Evolutionary conservation across 2,797 vertebrate genomes (phyloP).

Genomic region (Limosa lapponica): DNA sequence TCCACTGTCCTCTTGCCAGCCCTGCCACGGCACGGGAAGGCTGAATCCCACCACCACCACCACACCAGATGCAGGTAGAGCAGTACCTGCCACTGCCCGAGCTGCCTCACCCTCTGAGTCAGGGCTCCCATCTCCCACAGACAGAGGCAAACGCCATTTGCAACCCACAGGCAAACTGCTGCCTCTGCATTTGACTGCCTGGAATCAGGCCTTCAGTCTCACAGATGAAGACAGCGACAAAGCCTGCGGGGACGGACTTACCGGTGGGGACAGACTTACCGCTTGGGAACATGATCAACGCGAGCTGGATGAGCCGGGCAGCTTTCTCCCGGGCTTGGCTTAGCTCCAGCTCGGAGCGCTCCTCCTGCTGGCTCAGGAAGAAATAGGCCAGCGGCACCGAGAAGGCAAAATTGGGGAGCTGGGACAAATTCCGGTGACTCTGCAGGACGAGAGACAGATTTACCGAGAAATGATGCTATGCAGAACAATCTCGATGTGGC

Average conservation of each 20-base stretch:
- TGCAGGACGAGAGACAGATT: slow-evolving; percentile 48
- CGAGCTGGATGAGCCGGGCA: slow-evolving; percentile 83
- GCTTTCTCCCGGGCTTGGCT: slow-evolving; percentile 76
- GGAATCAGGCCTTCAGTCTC: not conserved
- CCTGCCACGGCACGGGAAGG: accelerated
- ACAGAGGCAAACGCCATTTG: not conserved
- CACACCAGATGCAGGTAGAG: not conserved
- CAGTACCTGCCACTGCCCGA: not conserved
- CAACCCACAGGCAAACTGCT: not conserved
- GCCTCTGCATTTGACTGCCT: not conserved
- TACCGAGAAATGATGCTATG: not conserved
- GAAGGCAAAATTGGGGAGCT: slow-evolving; percentile 97
- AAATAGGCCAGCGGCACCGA: slow-evolving; percentile 91
- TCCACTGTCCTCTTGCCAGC: accelerated
- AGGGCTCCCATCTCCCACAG: not conserved
- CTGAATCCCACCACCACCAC: not conserved
- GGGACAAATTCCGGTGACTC: slow-evolving; percentile 93
- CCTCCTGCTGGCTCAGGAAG: slow-evolving; percentile 90
- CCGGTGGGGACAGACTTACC: slow-evolving; percentile 78
- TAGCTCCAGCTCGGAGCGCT: slow-evolving; percentile 80
- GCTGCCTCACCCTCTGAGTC: not conserved
- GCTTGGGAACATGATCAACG: slow-evolving; percentile 93
- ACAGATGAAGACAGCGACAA: not conserved
- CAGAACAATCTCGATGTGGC: not conserved
- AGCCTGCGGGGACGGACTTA: not conserved